These are phyloP conservation scores for Thalassaphorura encarpata DNA, from an alignment of 1,140 invertebrate genomes.

Conservation along the genomic window DNA sequence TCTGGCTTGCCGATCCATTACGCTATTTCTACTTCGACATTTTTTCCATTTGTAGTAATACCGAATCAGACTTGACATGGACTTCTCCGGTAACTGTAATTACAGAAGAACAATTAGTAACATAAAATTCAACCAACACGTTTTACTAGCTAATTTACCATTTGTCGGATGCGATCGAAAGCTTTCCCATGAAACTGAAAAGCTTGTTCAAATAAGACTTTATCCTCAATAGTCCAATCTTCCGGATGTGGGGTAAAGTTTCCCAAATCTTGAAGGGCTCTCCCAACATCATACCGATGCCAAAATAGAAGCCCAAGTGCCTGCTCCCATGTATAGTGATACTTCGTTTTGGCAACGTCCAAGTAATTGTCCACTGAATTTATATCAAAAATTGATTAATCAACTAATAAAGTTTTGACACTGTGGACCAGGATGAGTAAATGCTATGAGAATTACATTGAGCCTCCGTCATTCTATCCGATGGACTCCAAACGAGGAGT, in stretches of 20 bases:
- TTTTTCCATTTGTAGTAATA: slow-evolving; percentile 99
- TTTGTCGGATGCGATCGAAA: slow-evolving; percentile 92
- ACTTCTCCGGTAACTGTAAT: slow-evolving; percentile 83
- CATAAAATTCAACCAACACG: not conserved
- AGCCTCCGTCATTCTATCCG: slow-evolving; percentile 68
- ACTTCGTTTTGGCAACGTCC: slow-evolving; percentile 90
- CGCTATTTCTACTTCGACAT: slow-evolving; percentile 74
- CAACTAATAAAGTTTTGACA: too few relatives aligned
- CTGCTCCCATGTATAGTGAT: slow-evolving; percentile 95
- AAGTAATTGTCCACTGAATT: slow-evolving; percentile 87
- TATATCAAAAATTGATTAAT: slow-evolving; percentile 15
- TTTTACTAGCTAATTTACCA: slow-evolving; percentile 63
- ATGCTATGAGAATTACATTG: slow-evolving; percentile 58
- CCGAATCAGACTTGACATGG: slow-evolving; percentile 89
- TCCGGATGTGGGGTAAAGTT: slow-evolving; percentile 97
- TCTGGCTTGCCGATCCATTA: slow-evolving; percentile 82
- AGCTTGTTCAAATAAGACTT: slow-evolving; percentile 94
- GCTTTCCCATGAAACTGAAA: slow-evolving; percentile 98
- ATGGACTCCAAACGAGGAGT: slow-evolving; percentile 89
- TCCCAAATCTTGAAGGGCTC: slow-evolving; percentile 81
- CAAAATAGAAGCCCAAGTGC: slow-evolving; percentile 95
- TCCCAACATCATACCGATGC: slow-evolving; percentile 92
- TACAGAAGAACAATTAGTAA: slow-evolving; percentile 13
- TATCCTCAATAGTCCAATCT: slow-evolving; percentile 97
- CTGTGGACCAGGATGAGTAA: not conserved